Evolutionary conservation across 2,797 vertebrate species (phyloP).

Genomic region (Mareca penelope): DNA sequence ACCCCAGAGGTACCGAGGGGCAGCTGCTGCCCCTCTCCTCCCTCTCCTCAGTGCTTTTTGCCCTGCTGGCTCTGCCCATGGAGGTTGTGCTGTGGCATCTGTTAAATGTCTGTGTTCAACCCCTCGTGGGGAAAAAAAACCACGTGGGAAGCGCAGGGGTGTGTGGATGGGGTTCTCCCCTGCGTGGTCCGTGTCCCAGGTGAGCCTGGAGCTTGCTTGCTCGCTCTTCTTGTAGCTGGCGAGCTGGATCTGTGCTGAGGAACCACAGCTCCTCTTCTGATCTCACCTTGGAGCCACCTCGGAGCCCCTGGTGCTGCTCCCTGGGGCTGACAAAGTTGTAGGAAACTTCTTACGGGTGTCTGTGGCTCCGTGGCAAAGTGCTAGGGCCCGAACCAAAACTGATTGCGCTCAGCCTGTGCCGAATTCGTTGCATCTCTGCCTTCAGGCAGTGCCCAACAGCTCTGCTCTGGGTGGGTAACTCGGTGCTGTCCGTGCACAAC

Average conservation of each 20-base stretch:
- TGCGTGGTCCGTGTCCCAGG: background rate
- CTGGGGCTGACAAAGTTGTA: background rate
- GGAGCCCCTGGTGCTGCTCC: background rate
- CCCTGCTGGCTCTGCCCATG: background rate
- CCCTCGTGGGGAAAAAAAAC: background rate
- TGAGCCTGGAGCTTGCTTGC: background rate
- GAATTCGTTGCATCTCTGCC: background rate
- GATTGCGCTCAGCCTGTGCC: background rate
- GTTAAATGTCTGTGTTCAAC: fast-evolving
- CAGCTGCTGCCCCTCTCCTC: background rate
- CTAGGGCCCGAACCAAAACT: background rate
- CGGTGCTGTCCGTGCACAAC: background rate
- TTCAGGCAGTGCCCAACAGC: background rate
- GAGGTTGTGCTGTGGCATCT: fast-evolving
- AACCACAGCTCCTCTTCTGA: background rate
- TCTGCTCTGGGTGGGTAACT: background rate
- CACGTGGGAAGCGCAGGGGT: fast-evolving
- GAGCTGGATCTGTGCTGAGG: background rate
- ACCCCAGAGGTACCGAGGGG: background rate
- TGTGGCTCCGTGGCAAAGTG: background rate
- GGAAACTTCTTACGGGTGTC: background rate
- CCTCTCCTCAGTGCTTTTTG: background rate
- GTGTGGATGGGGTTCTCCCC: fast-evolving
- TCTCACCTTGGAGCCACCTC: background rate
- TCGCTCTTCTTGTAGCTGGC: too few species aligned